These are phyloP conservation scores for Scaptodrosophila lebanonensis DNA, from an alignment of 1,140 invertebrate genomes.

Conservation along the genomic window DNA sequence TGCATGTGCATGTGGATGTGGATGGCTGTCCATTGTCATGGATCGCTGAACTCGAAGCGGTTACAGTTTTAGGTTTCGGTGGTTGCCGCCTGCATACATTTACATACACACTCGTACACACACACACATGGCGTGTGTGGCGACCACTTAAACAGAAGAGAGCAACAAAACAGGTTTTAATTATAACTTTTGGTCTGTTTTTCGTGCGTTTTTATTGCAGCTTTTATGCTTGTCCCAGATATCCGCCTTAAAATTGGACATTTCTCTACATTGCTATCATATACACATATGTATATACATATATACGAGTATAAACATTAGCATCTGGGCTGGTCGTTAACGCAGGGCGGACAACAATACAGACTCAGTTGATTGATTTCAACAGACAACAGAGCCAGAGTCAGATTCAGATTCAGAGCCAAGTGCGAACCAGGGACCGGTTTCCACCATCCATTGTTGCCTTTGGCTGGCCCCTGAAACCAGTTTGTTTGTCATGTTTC, in stretches of 20 bases:
- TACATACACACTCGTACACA: too few species aligned
- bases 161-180: conserved; percentile 55
- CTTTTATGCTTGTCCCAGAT: conserved; percentile 64
- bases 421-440: conserved; percentile 18
- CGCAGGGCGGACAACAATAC: conserved; percentile 10
- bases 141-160: conserved; percentile 1
- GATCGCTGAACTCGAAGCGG: conserved; percentile 50
- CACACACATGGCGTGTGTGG: too few species aligned
- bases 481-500: conserved; percentile 44
- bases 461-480: conserved; percentile 46
- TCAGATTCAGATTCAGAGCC: conserved; percentile 30
- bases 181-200: conserved; percentile 44
- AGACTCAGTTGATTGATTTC: conserved; percentile 56
- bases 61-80: conserved; percentile 31
- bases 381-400: conserved; percentile 16
- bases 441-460: conserved; percentile 22
- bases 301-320: neutral
- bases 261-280: conserved; percentile 57
- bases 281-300: conserved; percentile 3
- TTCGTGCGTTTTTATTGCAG: conserved; percentile 29
- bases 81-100: conserved; percentile 39
- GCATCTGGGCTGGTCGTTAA: conserved; percentile 13
- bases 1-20: conserved; percentile 1
- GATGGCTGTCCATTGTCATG: conserved; percentile 33
- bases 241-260: conserved; percentile 49